Percentiles rank a stretch among this genome's conserved stretches.
These are phyloP conservation scores for Chanos chanos DNA, from an alignment of 2,797 vertebrate species.

Conservation along the genomic window DNA sequence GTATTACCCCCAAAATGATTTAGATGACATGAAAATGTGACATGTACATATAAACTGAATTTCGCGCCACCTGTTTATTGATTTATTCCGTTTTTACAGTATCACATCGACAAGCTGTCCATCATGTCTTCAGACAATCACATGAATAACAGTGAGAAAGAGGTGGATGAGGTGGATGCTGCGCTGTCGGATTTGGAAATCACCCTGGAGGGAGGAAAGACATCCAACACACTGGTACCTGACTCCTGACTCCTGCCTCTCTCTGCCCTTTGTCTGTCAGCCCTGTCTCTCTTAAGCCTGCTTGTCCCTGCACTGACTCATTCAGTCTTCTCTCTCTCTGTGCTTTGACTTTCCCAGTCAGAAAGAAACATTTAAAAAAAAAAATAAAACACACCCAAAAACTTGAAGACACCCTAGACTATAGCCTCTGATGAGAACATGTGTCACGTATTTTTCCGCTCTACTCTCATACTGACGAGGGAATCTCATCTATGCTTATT, in stretches of 20 bases:
- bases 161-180: slow-evolving; percentile 97
- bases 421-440: neutral
- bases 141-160: slow-evolving; percentile 98
- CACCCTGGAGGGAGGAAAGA: slow-evolving; percentile 96
- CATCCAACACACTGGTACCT: slow-evolving; percentile 88
- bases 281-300: neutral
- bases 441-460: too few species aligned
- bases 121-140: slow-evolving; percentile 99
- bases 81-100: slow-evolving; percentile 66
- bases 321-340: too few species aligned
- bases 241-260: neutral
- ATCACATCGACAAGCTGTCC: slow-evolving; percentile 98
- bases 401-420: neutral
- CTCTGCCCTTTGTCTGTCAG: neutral
- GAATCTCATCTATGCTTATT: too few species aligned
- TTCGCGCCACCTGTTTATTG: neutral
- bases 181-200: slow-evolving; percentile 97
- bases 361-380: too few species aligned
- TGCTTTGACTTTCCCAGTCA: too few species aligned
- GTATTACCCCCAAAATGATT: too few species aligned
- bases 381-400: neutral
- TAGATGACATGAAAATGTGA: too few species aligned
- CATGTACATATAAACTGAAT: too few species aligned
- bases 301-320: too few species aligned
- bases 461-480: too few species aligned